Evolutionary conservation across 2,888 invertebrate genomes (phyloP).

Genomic region (Thysanoteuthis rhombus): DNA sequence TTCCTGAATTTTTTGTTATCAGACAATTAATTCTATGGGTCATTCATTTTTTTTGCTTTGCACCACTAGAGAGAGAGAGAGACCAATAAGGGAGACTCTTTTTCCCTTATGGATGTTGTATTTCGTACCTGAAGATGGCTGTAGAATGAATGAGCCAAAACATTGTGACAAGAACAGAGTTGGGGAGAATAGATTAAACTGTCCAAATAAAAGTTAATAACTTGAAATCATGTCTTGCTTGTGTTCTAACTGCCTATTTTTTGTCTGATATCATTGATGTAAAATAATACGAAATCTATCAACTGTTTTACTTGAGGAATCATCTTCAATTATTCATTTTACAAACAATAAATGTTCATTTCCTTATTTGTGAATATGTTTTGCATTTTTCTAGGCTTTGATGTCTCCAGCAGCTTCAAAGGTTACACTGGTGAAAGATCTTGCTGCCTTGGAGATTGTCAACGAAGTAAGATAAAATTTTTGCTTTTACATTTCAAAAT

Average conservation of each 20-base stretch:
- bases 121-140: no score
- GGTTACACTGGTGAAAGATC: slow-evolving; percentile 51
- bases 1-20: no score
- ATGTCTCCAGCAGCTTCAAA: slow-evolving; percentile 47
- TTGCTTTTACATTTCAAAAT: neutral
- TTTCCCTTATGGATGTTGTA: no score
- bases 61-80: no score
- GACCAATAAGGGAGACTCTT: no score
- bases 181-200: no score
- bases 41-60: no score
- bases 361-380: slow-evolving; percentile 23
- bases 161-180: no score
- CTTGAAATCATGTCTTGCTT: no score
- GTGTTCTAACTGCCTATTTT: neutral
- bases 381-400: slow-evolving; percentile 53
- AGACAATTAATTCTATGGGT: no score
- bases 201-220: no score
- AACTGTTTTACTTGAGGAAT: neutral
- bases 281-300: neutral
- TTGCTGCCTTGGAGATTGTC: slow-evolving; percentile 59
- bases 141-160: no score
- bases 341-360: neutral
- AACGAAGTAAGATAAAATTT: slow-evolving; percentile 55
- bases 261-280: neutral
- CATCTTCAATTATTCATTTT: neutral